A percentile compares a stretch with the other conserved stretches of the same genome.
Evolutionary conservation across 2,113 vertebrate species (phyloP).

Genomic region (Bos indicus): DNA sequence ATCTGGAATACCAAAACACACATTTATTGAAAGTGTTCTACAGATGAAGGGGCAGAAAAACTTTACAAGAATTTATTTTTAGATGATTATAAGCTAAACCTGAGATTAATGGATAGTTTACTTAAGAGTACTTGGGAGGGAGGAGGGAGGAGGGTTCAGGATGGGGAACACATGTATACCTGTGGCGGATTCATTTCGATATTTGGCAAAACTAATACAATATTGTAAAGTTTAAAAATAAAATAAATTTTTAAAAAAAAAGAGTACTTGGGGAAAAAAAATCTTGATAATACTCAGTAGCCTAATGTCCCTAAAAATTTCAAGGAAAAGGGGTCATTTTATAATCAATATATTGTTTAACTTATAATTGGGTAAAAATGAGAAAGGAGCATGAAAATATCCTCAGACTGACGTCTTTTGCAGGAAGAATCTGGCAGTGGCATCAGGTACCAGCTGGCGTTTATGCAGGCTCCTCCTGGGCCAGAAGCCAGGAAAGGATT

Average conservation of each 20-base stretch:
- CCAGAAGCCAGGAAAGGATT: constrained; percentile 41
- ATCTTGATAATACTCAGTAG: background rate
- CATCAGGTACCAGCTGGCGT: constrained; percentile 40
- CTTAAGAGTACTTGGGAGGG: background rate
- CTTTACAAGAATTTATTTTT: background rate
- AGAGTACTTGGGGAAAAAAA: background rate
- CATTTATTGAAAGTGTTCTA: constrained; percentile 11
- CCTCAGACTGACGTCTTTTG: constrained; percentile 43
- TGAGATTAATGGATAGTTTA: background rate
- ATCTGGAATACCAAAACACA: fast-evolving
- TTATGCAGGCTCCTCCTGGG: constrained; percentile 42
- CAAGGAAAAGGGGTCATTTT: background rate
- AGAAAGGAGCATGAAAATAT: constrained; percentile 47
- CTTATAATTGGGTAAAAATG: constrained; percentile 28
- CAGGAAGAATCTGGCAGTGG: constrained; percentile 41
- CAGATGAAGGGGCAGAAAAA: background rate
- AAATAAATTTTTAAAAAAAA: too few relatives aligned
- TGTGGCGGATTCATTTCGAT: too few relatives aligned
- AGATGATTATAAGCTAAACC: background rate
- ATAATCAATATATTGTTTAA: constrained; percentile 36
- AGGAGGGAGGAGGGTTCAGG: too few relatives aligned
- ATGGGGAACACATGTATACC: too few relatives aligned
- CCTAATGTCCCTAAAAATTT: background rate
- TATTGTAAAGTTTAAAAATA: too few relatives aligned
- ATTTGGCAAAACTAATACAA: too few relatives aligned